Conservation (phyloP, 2,113 vertebrate genomes). For the Tyrannus savana region DNA sequence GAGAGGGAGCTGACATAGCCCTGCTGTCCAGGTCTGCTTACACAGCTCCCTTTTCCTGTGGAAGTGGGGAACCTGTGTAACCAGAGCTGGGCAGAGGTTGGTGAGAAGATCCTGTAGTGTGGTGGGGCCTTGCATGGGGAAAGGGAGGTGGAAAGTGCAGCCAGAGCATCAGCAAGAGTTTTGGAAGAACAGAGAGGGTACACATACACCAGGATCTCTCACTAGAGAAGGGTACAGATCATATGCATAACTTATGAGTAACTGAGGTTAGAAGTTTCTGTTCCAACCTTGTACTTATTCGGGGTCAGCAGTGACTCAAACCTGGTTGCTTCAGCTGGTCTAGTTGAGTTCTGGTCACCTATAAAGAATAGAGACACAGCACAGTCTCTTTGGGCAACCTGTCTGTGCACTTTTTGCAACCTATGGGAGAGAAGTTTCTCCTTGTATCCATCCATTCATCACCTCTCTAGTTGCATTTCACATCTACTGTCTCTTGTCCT, state of each 20-base stretch:
- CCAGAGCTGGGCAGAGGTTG: background rate
- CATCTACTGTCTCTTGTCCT: background rate
- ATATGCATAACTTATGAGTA: background rate
- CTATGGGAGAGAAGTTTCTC: background rate
- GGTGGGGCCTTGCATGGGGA: background rate
- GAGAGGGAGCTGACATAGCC: rapidly evolving
- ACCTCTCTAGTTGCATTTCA: background rate
- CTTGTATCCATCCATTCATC: background rate
- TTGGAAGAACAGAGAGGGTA: background rate
- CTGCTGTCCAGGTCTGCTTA: background rate
- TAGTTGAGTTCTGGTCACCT: background rate
- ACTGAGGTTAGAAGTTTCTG: background rate
- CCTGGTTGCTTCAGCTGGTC: background rate
- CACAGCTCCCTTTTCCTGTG: background rate
- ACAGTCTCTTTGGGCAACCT: background rate
- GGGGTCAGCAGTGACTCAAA: background rate
- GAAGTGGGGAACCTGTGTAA: background rate
- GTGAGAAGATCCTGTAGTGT: background rate
- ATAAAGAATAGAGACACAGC: background rate
- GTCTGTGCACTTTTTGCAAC: background rate
- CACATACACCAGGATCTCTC: background rate
- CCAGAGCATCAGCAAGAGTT: background rate
- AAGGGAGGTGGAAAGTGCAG: background rate
- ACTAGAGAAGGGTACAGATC: background rate
- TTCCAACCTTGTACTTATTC: background rate